These are phyloP conservation scores for Rhizomys pruinosus DNA, from an alignment of 2,113 vertebrate species.

Conservation along the genomic window DNA sequence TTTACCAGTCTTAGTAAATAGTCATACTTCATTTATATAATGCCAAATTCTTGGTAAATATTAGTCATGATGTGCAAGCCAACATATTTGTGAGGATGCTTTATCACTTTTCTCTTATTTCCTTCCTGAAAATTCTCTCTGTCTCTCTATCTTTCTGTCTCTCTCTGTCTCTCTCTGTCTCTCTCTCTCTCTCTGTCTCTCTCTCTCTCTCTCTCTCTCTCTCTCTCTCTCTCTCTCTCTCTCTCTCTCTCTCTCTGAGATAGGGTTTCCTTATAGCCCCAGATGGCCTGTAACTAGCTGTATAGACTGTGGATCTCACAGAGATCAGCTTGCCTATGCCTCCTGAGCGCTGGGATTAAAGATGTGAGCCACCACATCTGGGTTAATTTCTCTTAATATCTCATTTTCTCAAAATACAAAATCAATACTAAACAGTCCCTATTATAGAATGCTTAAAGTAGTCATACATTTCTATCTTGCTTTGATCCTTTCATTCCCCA, in stretches of 20 bases:
- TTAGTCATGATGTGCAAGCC: background rate
- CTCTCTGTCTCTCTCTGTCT: background rate
- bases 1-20: background rate
- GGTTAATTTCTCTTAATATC: background rate
- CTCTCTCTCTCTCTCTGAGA: background rate
- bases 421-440: background rate
- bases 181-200: background rate
- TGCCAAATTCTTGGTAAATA: background rate
- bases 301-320: too few relatives aligned
- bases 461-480: background rate
- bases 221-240: background rate
- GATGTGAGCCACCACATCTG: too few relatives aligned
- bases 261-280: too few relatives aligned
- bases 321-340: too few relatives aligned
- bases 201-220: background rate
- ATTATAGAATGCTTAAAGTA: background rate
- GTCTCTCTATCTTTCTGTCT: background rate
- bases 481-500: background rate
- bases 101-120: background rate
- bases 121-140: background rate
- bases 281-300: too few relatives aligned
- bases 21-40: background rate
- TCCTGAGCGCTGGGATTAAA: too few relatives aligned
- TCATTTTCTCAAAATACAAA: background rate
- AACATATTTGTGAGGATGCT: background rate